Percentiles rank a stretch among this genome's conserved stretches.
Conservation (phyloP, 2,113 vertebrate species). For the Brevimyrus niger region DNA sequence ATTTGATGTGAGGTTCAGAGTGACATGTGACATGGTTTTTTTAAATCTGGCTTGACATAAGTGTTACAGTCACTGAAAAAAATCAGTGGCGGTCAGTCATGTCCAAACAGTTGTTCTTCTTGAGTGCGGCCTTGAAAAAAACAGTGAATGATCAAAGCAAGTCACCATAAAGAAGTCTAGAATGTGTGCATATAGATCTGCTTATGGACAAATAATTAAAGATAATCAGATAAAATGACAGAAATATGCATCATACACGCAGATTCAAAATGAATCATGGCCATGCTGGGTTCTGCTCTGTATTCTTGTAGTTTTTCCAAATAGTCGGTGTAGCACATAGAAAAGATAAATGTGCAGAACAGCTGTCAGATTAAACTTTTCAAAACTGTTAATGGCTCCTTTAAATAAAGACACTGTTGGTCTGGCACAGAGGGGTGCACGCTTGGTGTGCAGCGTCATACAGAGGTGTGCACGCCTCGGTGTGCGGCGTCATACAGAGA, state of each 20-base stretch:
- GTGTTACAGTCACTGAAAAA: background rate
- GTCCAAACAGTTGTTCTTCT: background rate
- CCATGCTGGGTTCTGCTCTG: background rate
- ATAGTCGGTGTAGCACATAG: background rate
- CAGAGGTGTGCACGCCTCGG: no score
- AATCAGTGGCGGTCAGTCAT: background rate
- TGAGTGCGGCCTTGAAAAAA: background rate
- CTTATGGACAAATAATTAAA: background rate
- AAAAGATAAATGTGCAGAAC: background rate
- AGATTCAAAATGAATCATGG: background rate
- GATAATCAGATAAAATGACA: background rate
- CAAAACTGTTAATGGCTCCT: background rate
- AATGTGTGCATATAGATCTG: background rate
- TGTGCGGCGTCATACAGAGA: accelerated
- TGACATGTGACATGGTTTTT: background rate
- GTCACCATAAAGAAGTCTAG: background rate
- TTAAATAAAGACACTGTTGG: background rate
- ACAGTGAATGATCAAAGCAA: background rate
- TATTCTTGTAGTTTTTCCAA: background rate
- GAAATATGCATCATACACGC: background rate
- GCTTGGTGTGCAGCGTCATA: no score
- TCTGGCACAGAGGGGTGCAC: no score
- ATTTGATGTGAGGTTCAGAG: background rate
- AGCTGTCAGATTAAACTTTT: background rate
- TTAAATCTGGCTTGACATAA: background rate